A percentile compares a stretch with the other conserved stretches of the same genome.
Conservation (phyloP, 2,797 vertebrate species). For the Poeciliopsis turneri region DNA sequence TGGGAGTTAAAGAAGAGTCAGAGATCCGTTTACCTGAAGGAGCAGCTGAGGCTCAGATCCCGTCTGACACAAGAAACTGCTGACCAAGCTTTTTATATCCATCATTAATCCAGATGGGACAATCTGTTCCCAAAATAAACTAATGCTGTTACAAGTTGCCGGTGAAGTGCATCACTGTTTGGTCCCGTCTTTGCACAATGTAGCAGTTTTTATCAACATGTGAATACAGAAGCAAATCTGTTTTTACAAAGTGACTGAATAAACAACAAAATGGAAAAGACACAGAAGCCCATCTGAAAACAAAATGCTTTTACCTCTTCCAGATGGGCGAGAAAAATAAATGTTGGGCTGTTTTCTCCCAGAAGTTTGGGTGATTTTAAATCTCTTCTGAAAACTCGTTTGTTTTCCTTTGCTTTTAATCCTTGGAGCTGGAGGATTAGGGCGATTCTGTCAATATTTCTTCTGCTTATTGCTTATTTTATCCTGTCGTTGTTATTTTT, state of each 20-base stretch:
- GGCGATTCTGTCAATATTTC: too few relatives aligned
- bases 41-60: constrained; percentile 10
- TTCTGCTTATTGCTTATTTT: too few relatives aligned
- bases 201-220: neutral
- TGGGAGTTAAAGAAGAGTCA: neutral
- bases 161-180: neutral
- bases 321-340: too few relatives aligned
- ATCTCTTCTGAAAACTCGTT: too few relatives aligned
- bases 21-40: constrained; percentile 2
- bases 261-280: neutral
- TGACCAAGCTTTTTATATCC: neutral
- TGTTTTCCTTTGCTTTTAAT: too few relatives aligned
- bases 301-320: too few relatives aligned
- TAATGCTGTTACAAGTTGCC: neutral
- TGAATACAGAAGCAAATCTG: neutral
- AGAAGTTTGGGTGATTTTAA: too few relatives aligned
- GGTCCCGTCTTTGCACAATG: neutral
- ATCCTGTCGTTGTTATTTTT: too few relatives aligned
- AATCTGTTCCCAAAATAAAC: neutral
- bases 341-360: too few relatives aligned
- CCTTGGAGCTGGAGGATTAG: too few relatives aligned
- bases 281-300: neutral
- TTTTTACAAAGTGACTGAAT: neutral
- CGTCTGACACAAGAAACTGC: neutral
- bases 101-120: neutral